Evolutionary conservation across 2,113 vertebrate species (phyloP).

Genomic region (Actenoides lindsayi): DNA sequence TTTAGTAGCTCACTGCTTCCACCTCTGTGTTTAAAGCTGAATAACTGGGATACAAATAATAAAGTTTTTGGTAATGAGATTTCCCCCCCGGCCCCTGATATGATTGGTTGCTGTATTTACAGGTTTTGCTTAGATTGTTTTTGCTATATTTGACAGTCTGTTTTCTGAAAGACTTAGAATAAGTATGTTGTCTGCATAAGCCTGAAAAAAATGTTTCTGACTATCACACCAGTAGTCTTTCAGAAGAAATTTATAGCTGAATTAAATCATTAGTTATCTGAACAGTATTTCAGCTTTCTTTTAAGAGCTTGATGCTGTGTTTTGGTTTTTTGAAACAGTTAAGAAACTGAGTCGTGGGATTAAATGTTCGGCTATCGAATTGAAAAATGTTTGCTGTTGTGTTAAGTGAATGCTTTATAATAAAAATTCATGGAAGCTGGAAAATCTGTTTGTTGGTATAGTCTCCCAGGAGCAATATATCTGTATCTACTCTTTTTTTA

Average conservation of each 20-base stretch:
- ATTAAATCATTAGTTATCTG: background rate
- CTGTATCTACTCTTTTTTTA: background rate
- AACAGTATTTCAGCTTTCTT: background rate
- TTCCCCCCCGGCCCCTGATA: background rate
- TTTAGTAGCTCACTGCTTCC: background rate
- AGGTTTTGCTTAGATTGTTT: background rate
- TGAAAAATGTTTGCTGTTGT: constrained; percentile 11
- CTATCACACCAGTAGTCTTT: background rate
- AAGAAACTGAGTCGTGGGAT: background rate
- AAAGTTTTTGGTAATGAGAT: background rate
- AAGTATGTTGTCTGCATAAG: background rate
- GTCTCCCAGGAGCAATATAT: background rate
- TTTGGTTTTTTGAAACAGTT: background rate
- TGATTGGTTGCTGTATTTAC: background rate
- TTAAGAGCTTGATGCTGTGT: background rate
- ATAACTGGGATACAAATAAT: background rate
- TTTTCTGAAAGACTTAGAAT: background rate
- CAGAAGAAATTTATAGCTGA: background rate
- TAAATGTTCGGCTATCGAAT: background rate
- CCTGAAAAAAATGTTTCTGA: background rate
- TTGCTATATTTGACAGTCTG: background rate
- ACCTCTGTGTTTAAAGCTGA: background rate
- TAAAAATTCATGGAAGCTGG: background rate
- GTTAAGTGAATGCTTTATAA: constrained; percentile 1
- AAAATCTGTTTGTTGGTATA: background rate